These are phyloP conservation scores for Odontothrips loti DNA, from an alignment of 2,888 invertebrate genomes.

Conservation along the genomic window DNA sequence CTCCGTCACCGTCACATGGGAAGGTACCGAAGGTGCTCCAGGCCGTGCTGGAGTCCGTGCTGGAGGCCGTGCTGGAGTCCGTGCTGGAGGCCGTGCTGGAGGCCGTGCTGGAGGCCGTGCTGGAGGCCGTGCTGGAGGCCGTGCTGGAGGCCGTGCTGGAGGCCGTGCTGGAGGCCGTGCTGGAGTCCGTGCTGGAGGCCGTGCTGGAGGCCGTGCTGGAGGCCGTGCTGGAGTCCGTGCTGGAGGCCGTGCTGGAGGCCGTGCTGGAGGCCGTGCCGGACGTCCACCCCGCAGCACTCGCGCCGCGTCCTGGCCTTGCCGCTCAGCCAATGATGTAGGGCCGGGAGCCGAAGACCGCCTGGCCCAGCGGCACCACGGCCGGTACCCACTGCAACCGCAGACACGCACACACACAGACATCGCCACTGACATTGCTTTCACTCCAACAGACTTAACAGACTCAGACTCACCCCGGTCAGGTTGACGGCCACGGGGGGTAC, in stretches of 20 bases:
- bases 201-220: neutral
- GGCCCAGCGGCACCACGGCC: neutral
- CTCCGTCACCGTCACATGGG: neutral
- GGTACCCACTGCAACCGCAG: conserved; percentile 21
- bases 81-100: neutral
- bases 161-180: neutral
- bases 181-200: neutral
- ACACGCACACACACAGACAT: neutral
- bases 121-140: neutral
- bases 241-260: neutral
- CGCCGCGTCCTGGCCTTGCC: neutral
- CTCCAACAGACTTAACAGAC: neutral
- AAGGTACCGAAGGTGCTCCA: neutral
- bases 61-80: neutral
- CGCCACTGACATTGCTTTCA: neutral
- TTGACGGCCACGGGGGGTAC: neutral
- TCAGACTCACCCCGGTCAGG: conserved; percentile 5
- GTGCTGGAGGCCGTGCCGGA: neutral
- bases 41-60: neutral
- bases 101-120: neutral
- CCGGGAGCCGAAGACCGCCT: neutral
- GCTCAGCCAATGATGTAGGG: conserved; percentile 9
- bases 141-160: neutral
- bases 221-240: neutral
- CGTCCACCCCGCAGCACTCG: neutral